Evolutionary conservation across 2,888 invertebrate species (phyloP).

Genomic region (Linnaemya vulpina): DNA sequence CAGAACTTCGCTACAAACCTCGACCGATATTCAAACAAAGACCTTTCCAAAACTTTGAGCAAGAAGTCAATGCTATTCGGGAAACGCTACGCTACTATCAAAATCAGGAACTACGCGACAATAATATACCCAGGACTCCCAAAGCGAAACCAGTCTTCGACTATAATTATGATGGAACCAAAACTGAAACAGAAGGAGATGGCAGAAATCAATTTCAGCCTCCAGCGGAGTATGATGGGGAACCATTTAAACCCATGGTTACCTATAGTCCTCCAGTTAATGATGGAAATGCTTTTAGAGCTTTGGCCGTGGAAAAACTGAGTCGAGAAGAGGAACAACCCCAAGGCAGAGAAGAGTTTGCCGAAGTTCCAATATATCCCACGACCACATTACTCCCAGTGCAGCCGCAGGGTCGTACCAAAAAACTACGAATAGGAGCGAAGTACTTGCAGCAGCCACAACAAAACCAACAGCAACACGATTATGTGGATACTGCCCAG

Average conservation of each 20-base stretch:
- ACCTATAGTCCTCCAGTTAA: conserved; percentile 83
- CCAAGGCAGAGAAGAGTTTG: conserved; percentile 58
- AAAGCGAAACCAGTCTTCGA: conserved; percentile 87
- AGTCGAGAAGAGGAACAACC: conserved; percentile 79
- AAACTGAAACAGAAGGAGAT: conserved; percentile 50
- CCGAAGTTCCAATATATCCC: conserved; percentile 73
- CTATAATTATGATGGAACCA: conserved; percentile 88
- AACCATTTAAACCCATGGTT: conserved; percentile 87
- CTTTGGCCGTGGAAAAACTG: conserved; percentile 83
- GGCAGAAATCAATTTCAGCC: conserved; percentile 75
- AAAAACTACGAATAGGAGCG: conserved; percentile 73
- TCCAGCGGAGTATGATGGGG: conserved; percentile 84
- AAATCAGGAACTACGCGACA: conserved; percentile 84
- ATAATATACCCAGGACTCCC: conserved; percentile 78
- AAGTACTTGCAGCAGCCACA: conserved; percentile 73
- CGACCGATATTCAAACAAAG: conserved; percentile 70
- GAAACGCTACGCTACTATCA: conserved; percentile 87
- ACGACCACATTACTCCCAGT: conserved; percentile 77
- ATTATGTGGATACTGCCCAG: conserved; percentile 84
- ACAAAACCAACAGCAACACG: conserved; percentile 81
- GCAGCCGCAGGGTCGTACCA: conserved; percentile 65
- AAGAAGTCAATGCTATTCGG: conserved; percentile 87
- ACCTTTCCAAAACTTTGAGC: conserved; percentile 85
- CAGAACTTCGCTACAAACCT: conserved; percentile 81
- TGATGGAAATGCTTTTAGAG: conserved; percentile 81